phyloP scores from a whole-genome alignment of 2,888 invertebrate genomes.

The Amphiduros pacificus region DNA sequence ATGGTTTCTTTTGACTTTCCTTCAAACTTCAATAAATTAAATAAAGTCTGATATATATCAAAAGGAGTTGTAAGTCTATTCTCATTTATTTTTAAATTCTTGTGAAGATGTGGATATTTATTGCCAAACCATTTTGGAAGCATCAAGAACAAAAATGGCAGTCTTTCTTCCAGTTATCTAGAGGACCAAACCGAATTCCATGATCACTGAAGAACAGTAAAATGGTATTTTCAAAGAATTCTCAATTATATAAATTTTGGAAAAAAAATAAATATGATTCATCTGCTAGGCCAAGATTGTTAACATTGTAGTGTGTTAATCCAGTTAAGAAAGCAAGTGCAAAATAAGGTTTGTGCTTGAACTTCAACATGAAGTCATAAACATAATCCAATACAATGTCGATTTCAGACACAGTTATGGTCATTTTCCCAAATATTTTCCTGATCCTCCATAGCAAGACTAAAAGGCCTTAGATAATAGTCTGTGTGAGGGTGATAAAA shows the following conservation, averaged over 20 bases:
- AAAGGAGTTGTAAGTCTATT: slow-evolving; percentile 76
- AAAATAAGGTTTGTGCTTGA: slow-evolving; percentile 71
- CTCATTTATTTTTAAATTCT: slow-evolving; percentile 70
- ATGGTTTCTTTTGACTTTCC: slow-evolving; percentile 5
- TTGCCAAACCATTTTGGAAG: slow-evolving; percentile 74
- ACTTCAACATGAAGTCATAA: slow-evolving; percentile 64
- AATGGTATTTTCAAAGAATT: slow-evolving; percentile 43
- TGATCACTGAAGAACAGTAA: slow-evolving; percentile 76
- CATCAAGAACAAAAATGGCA: slow-evolving; percentile 77
- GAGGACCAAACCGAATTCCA: slow-evolving; percentile 83
- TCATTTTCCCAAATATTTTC: slow-evolving; percentile 34
- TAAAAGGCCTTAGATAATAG: slow-evolving; percentile 78
- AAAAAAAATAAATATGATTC: slow-evolving; percentile 68
- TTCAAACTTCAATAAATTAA: slow-evolving; percentile 60
- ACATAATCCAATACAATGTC: slow-evolving; percentile 71
- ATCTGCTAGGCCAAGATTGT: slow-evolving; percentile 77
- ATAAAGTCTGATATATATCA: slow-evolving; percentile 79
- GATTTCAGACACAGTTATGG: slow-evolving; percentile 68
- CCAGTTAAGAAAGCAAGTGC: slow-evolving; percentile 84
- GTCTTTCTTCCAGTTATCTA: slow-evolving; percentile 78
- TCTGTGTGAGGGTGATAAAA: slow-evolving; percentile 79
- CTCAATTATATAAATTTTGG: slow-evolving; percentile 55
- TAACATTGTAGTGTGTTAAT: slow-evolving; percentile 82
- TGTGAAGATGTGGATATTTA: slow-evolving; percentile 63
- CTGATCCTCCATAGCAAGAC: slow-evolving; percentile 63